A percentile compares a stretch with the other conserved stretches of the same genome.
phyloP scores from a whole-genome alignment of 2,797 vertebrate species.

The Petrocephalus sullivani region DNA sequence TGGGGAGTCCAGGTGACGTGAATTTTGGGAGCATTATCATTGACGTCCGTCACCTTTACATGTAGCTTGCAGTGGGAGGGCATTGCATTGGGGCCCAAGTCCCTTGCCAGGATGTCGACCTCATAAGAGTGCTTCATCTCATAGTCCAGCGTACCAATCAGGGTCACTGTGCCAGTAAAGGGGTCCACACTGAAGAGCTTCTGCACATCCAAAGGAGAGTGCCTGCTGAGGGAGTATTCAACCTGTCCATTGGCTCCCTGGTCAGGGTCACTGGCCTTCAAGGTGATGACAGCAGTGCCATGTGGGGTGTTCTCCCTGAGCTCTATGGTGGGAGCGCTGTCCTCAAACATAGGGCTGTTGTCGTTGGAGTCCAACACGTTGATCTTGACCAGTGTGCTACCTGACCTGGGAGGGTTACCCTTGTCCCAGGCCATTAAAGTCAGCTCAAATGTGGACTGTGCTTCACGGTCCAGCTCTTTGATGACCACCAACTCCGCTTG shows the following conservation, averaged over 20 bases:
- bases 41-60: slow-evolving; percentile 76
- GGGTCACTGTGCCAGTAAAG: slow-evolving; percentile 64
- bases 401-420: slow-evolving; percentile 76
- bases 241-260: slow-evolving; percentile 85
- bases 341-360: slow-evolving; percentile 80
- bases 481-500: slow-evolving; percentile 78
- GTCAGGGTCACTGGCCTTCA: slow-evolving; percentile 81
- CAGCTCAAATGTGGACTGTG: slow-evolving; percentile 70
- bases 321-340: slow-evolving; percentile 67
- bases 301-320: slow-evolving; percentile 71
- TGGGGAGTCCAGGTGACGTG: slow-evolving; percentile 71
- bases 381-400: slow-evolving; percentile 73
- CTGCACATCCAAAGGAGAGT: slow-evolving; percentile 65
- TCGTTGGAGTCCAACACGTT: slow-evolving; percentile 85
- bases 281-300: slow-evolving; percentile 72
- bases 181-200: slow-evolving; percentile 69
- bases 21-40: slow-evolving; percentile 77
- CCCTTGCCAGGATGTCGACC: slow-evolving; percentile 77
- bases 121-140: slow-evolving; percentile 72
- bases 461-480: slow-evolving; percentile 82
- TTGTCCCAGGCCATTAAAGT: slow-evolving; percentile 76
- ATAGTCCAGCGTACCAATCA: slow-evolving; percentile 71
- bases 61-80: slow-evolving; percentile 83
- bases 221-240: slow-evolving; percentile 80
- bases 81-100: slow-evolving; percentile 78